Evolutionary conservation across 2,113 vertebrate species (phyloP).

Genomic region (Aegotheles bennettii): DNA sequence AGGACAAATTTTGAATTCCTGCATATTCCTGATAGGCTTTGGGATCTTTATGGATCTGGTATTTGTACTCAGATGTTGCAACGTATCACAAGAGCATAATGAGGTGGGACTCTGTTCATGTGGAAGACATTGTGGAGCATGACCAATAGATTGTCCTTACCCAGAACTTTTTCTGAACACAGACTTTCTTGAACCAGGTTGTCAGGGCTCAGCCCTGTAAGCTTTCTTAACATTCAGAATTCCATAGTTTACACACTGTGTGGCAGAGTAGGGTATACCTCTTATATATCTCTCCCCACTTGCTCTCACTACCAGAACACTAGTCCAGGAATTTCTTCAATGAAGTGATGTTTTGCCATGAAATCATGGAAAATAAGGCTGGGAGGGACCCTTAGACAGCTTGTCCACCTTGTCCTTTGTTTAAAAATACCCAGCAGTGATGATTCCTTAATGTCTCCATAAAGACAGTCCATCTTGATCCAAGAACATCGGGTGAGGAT

Average conservation of each 20-base stretch:
- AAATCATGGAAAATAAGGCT: neutral
- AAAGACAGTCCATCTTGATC: neutral
- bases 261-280: neutral
- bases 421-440: neutral
- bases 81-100: neutral
- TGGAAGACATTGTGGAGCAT: neutral
- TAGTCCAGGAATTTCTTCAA: neutral
- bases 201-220: neutral
- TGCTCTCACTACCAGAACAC: neutral
- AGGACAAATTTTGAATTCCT: neutral
- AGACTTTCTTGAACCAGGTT: neutral
- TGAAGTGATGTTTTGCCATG: neutral
- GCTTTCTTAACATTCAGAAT: neutral
- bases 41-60: neutral
- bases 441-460: neutral
- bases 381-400: neutral
- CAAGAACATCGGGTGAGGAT: neutral
- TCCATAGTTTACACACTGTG: neutral
- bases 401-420: neutral
- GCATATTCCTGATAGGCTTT: neutral
- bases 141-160: neutral
- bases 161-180: neutral
- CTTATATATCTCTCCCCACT: neutral
- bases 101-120: neutral
- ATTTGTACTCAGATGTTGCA: neutral